Percentiles rank a stretch among this genome's conserved stretches.
Conservation (phyloP, 2,797 vertebrate genomes). For the Galaxias olidus region DNA sequence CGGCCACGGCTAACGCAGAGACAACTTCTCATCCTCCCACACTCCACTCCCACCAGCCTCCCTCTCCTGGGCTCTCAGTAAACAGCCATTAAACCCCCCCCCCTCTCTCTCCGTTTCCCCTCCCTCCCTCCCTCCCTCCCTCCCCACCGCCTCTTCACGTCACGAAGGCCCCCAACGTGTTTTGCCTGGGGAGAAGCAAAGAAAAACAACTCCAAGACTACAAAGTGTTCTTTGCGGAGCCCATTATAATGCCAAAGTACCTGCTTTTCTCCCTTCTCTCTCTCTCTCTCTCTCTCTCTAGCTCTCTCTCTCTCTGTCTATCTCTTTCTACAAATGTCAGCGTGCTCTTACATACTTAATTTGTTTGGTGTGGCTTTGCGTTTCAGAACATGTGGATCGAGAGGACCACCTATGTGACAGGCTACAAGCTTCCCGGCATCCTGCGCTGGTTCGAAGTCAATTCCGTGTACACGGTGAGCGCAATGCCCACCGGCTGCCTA, state of each 20-base stretch:
- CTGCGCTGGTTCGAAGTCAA: conserved; percentile 82
- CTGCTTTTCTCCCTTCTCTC: too few relatives aligned
- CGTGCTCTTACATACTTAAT: not conserved
- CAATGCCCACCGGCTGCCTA: conserved; percentile 23
- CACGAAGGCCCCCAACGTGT: not conserved
- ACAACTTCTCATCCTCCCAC: not conserved
- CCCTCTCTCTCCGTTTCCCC: conserved; percentile 2
- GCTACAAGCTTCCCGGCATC: conserved; percentile 81
- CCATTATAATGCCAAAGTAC: too few relatives aligned
- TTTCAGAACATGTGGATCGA: conserved; percentile 84
- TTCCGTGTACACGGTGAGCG: conserved; percentile 75
- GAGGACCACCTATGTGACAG: conserved; percentile 77
- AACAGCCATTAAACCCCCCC: conserved; percentile 27
- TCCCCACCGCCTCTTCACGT: not conserved
- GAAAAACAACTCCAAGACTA: too few relatives aligned
- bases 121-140: too few relatives aligned
- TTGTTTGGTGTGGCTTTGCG: conserved; percentile 6
- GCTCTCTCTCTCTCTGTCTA: not conserved
- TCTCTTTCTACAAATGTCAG: not conserved
- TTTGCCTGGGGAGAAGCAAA: too few relatives aligned
- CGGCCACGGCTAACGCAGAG: conserved; percentile 3
- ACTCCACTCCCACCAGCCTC: not conserved
- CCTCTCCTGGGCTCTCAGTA: conserved; percentile 19
- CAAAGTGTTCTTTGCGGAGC: too few relatives aligned
- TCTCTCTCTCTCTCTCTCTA: not conserved